phyloP scores from a whole-genome alignment of 2,797 vertebrate species.

The Pampus argenteus region DNA sequence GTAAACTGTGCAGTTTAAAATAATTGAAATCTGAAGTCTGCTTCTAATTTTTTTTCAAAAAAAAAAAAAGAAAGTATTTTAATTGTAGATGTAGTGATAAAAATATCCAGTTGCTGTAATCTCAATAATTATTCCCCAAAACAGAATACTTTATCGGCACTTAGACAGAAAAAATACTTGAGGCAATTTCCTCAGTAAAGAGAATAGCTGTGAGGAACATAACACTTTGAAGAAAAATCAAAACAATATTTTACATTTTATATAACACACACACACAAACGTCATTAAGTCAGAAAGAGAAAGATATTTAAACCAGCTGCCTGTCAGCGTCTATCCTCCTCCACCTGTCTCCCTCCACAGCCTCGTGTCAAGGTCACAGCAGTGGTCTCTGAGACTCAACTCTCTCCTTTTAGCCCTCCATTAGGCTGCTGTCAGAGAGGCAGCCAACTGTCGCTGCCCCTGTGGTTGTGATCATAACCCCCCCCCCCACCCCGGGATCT shows the following conservation, averaged over 20 bases:
- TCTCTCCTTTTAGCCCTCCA: constrained; percentile 71
- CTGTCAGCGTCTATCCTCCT: constrained; percentile 39
- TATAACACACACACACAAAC: not conserved
- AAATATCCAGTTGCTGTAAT: constrained; percentile 13
- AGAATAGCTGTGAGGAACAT: not conserved
- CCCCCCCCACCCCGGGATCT: constrained; percentile 34
- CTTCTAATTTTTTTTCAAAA: constrained; percentile 21
- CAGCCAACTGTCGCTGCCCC: constrained; percentile 65
- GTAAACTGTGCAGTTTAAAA: not conserved
- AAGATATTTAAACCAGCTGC: constrained; percentile 32
- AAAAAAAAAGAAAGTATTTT: not conserved
- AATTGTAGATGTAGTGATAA: not conserved
- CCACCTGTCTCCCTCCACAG: constrained; percentile 51
- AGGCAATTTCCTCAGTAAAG: constrained; percentile 4
- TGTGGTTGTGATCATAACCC: constrained; percentile 67
- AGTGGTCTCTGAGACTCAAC: constrained; percentile 41
- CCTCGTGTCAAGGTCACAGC: constrained; percentile 67
- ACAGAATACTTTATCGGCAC: constrained; percentile 27
- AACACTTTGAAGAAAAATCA: constrained; percentile 4
- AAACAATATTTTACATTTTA: constrained; percentile 18
- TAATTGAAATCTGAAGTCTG: constrained; percentile 13
- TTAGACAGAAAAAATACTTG: not conserved
- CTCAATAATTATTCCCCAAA: constrained; percentile 7
- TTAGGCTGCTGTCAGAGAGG: constrained; percentile 71
- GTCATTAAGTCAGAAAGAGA: constrained; percentile 14